These are phyloP conservation scores for Pomacea canaliculata DNA, from an alignment of 2,888 invertebrate genomes.

Conservation along the genomic window DNA sequence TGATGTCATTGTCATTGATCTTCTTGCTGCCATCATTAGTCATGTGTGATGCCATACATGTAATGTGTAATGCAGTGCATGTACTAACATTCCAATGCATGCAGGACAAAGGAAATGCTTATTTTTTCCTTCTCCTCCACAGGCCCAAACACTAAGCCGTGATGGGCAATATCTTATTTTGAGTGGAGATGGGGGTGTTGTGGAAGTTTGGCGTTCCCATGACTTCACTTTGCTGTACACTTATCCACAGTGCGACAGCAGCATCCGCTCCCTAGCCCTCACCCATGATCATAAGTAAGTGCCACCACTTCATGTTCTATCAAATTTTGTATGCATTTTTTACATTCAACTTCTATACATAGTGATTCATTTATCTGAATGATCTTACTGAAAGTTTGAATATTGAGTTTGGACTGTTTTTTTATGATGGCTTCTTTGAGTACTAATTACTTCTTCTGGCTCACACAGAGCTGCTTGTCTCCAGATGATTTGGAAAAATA, in stretches of 20 bases:
- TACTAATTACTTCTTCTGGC: neutral
- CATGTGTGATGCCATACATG: too few species aligned
- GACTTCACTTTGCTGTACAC: conserved; percentile 97
- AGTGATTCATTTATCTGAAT: neutral
- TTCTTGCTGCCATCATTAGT: too few species aligned
- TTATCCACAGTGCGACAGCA: conserved; percentile 96
- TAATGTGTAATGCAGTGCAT: too few species aligned
- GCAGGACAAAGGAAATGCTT: too few species aligned
- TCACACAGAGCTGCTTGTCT: neutral
- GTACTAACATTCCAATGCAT: too few species aligned
- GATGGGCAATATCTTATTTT: conserved; percentile 99
- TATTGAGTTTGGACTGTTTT: neutral
- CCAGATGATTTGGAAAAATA: neutral
- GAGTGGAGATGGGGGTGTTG: conserved; percentile 96
- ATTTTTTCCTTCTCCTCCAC: conserved; percentile 41
- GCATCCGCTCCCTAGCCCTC: conserved; percentile 92
- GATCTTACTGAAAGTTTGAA: neutral
- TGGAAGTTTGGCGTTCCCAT: conserved; percentile 98
- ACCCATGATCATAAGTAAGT: conserved; percentile 98
- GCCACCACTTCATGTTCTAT: neutral
- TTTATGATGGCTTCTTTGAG: neutral
- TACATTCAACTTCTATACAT: neutral
- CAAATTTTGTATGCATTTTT: neutral
- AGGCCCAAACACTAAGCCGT: conserved; percentile 84
- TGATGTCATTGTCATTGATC: too few species aligned